These are phyloP conservation scores for Ceyx cyanopectus DNA, from an alignment of 2,113 vertebrate genomes.

Conservation along the genomic window DNA sequence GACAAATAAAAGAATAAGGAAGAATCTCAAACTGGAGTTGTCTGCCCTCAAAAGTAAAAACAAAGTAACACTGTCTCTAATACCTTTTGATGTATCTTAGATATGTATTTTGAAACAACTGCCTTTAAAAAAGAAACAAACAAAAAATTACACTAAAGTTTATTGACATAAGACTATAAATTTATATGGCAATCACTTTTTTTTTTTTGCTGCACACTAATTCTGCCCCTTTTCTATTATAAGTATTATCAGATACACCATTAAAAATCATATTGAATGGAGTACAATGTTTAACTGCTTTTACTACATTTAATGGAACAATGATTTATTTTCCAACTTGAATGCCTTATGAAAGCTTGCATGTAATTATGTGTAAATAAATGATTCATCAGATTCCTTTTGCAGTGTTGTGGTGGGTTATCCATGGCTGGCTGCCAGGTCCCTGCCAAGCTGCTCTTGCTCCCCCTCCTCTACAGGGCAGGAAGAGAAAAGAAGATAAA, in stretches of 20 bases:
- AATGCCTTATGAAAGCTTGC: background rate
- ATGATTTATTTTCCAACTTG: background rate
- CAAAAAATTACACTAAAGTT: background rate
- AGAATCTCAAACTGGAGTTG: background rate
- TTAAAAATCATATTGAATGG: background rate
- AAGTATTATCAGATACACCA: background rate
- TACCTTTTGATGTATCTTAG: background rate
- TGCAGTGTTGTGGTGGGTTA: background rate
- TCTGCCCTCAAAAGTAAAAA: background rate
- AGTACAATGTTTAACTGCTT: background rate
- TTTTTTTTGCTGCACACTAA: background rate
- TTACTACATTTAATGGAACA: background rate
- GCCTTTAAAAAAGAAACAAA: background rate
- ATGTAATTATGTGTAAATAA: background rate
- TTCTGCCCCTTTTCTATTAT: background rate
- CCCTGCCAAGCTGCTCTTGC: accelerated
- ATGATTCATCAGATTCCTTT: background rate
- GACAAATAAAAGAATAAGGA: background rate
- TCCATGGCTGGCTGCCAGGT: background rate
- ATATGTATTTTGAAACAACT: background rate
- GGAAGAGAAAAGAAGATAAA: background rate
- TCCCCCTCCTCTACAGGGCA: background rate
- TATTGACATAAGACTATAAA: background rate
- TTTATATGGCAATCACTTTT: background rate
- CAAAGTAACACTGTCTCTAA: background rate